phyloP scores from a whole-genome alignment of 2,888 invertebrate species.

The Fragum sueziense region DNA sequence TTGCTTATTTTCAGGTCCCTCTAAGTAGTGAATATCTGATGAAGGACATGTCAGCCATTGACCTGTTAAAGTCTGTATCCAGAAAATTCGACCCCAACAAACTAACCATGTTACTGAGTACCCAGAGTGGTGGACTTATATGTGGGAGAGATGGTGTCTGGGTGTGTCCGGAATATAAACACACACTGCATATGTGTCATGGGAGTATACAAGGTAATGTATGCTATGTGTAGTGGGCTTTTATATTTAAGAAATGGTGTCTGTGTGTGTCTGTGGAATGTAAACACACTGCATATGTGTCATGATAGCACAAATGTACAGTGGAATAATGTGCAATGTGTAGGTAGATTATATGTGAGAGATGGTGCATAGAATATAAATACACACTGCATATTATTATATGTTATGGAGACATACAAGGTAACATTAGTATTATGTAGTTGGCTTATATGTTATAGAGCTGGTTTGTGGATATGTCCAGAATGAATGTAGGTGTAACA shows the following conservation, averaged over 20 bases:
- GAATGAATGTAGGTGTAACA: too few species aligned
- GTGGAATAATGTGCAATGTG: too few species aligned
- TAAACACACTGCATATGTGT: too few species aligned
- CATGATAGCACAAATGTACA: too few species aligned
- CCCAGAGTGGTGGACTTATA: constrained; percentile 72
- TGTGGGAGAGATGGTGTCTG: constrained; percentile 74
- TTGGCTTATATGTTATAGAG: too few species aligned
- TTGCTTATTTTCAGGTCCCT: constrained; percentile 69
- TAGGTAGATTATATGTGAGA: constrained; percentile 71
- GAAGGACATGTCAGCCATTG: constrained; percentile 72
- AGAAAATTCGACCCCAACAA: constrained; percentile 75
- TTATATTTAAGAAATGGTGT: too few species aligned
- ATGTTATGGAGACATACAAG: constrained; percentile 76
- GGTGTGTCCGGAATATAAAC: constrained; percentile 75
- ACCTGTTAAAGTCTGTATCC: constrained; percentile 71
- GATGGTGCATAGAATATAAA: constrained; percentile 73
- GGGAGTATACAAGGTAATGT: constrained; percentile 74
- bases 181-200: constrained; percentile 74
- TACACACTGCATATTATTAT: constrained; percentile 68
- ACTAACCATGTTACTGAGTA: constrained; percentile 66
- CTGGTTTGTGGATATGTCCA: too few species aligned
- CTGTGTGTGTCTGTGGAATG: too few species aligned
- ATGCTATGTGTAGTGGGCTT: too few species aligned
- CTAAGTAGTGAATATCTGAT: constrained; percentile 74
- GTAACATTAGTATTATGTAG: constrained; percentile 46